A percentile compares a stretch with the other conserved stretches of the same genome.
Evolutionary conservation across 92 coral and sea anemone genomes (phyloP).

Genomic region (Umimayanthus chanpuru): DNA sequence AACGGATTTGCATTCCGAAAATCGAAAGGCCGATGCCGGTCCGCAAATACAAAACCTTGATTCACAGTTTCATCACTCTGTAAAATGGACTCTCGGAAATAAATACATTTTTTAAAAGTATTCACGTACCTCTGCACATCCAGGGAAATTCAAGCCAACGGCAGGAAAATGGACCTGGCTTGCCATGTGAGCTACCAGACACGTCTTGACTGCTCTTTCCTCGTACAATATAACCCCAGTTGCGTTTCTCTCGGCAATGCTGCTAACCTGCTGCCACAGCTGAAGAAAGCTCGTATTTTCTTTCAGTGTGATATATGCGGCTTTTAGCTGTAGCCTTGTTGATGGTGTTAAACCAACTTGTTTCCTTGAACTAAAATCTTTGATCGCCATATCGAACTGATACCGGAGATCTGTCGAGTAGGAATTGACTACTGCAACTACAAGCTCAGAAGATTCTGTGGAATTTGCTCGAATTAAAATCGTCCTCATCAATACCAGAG

Average conservation of each 20-base stretch:
- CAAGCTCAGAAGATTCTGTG: background rate
- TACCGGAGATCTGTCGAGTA: background rate
- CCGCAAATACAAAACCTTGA: too few relatives aligned
- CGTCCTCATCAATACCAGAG: background rate
- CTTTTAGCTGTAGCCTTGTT: background rate
- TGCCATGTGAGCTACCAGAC: background rate
- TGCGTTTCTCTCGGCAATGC: background rate
- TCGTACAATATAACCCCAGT: background rate
- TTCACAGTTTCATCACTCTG: too few relatives aligned
- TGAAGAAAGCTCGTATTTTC: background rate
- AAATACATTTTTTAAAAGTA: background rate
- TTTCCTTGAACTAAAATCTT: background rate
- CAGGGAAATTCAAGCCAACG: background rate
- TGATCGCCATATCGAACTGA: conserved; percentile 9
- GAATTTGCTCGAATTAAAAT: background rate
- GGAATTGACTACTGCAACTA: background rate
- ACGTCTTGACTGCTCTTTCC: conserved; percentile 1
- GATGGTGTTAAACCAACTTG: background rate
- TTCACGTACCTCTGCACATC: background rate
- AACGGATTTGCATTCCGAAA: too few relatives aligned
- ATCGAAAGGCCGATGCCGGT: too few relatives aligned
- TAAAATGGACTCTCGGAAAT: too few relatives aligned
- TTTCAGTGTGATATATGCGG: background rate
- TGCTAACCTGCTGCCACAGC: background rate
- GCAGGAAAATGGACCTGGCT: background rate